These are phyloP conservation scores for Myoxocephalus aenaeus DNA, from an alignment of 2,797 vertebrate species.

Conservation along the genomic window DNA sequence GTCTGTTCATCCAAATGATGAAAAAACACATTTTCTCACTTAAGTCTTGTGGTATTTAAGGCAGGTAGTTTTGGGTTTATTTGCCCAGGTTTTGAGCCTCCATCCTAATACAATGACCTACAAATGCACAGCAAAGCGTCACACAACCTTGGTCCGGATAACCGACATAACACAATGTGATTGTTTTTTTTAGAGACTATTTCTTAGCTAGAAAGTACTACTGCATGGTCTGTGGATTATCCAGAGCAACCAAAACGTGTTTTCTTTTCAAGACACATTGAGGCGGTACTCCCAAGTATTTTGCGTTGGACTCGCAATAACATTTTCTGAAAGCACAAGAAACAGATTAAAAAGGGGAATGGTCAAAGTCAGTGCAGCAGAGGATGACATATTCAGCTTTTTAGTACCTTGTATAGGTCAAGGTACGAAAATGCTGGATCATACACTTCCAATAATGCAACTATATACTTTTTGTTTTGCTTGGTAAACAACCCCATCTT, in stretches of 20 bases:
- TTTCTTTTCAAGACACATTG: neutral
- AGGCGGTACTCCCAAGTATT: neutral
- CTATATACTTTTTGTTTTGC: neutral
- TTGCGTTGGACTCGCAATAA: neutral
- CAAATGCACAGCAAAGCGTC: neutral
- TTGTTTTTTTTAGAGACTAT: neutral
- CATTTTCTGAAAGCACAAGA: neutral
- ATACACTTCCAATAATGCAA: neutral
- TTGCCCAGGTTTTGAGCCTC: neutral
- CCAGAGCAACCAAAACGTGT: neutral
- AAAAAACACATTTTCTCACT: slow-evolving; percentile 21
- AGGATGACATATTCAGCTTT: neutral
- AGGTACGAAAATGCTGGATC: neutral
- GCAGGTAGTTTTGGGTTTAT: neutral
- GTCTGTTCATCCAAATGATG: neutral
- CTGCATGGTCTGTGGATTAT: neutral
- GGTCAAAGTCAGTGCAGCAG: neutral
- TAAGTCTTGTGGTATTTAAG: neutral
- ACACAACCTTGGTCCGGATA: neutral
- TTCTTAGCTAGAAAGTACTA: too few species aligned
- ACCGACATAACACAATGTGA: neutral
- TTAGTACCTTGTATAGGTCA: neutral
- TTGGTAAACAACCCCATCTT: neutral
- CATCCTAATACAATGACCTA: neutral
- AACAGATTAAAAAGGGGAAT: neutral